Evolutionary conservation across 2,888 invertebrate species (phyloP).

Genomic region (Meganola albula): DNA sequence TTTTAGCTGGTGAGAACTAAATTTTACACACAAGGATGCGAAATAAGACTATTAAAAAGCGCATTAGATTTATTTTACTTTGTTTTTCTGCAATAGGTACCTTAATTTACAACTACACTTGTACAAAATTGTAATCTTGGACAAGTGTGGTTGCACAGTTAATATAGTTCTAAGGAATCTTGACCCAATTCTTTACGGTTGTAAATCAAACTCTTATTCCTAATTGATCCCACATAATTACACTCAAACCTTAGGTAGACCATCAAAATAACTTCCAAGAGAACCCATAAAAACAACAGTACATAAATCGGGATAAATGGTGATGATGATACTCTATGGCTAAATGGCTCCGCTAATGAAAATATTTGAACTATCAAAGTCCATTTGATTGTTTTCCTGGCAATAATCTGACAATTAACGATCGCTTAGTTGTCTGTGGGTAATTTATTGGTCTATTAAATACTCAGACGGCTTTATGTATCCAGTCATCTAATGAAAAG

Average conservation of each 20-base stretch:
- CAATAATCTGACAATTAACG: slow-evolving; percentile 41
- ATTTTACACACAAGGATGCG: too few species aligned
- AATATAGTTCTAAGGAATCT: slow-evolving; percentile 11
- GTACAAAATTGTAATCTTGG: too few species aligned
- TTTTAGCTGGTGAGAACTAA: too few species aligned
- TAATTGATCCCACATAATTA: slow-evolving; percentile 34
- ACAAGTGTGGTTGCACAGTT: too few species aligned
- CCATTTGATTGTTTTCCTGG: slow-evolving; percentile 52
- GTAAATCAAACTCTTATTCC: slow-evolving; percentile 9
- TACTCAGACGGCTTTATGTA: too few species aligned
- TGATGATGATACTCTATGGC: slow-evolving; percentile 41
- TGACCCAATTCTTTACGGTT: slow-evolving; percentile 6
- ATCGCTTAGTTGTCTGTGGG: slow-evolving; percentile 20
- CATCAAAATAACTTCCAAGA: slow-evolving; percentile 47
- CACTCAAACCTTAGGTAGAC: slow-evolving; percentile 34
- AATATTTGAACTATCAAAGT: slow-evolving; percentile 50
- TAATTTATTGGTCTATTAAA: slow-evolving; percentile 24
- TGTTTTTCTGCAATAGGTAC: too few species aligned
- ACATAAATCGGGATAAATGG: slow-evolving; percentile 48
- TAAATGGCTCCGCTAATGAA: slow-evolving; percentile 46
- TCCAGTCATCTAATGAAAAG: too few species aligned
- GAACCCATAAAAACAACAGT: slow-evolving; percentile 39
- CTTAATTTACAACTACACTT: too few species aligned
- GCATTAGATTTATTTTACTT: too few species aligned
- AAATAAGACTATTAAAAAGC: too few species aligned